Conservation (phyloP, 2,113 vertebrate genomes). For the Carlito syrichta region DNA sequence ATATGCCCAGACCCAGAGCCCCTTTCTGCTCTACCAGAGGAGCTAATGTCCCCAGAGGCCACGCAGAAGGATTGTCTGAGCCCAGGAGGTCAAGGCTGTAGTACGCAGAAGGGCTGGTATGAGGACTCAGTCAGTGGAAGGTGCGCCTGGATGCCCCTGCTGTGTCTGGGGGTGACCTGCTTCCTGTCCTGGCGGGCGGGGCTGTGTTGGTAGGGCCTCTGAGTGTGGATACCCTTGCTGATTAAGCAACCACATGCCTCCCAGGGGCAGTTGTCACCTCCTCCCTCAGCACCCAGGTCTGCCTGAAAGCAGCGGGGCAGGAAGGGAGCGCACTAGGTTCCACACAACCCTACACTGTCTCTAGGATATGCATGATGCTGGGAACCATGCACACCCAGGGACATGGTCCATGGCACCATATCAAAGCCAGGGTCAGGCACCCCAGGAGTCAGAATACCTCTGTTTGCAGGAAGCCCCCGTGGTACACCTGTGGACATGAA, state of each 20-base stretch:
- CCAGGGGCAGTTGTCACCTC: too few relatives aligned
- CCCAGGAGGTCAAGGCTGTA: too few relatives aligned
- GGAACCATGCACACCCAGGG: too few relatives aligned
- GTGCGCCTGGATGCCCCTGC: neutral
- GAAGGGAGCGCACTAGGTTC: neutral
- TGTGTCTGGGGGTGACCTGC: neutral
- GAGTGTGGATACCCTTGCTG: neutral
- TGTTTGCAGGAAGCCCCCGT: neutral
- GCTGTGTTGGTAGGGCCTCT: neutral
- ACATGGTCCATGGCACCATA: neutral
- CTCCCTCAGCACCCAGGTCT: neutral
- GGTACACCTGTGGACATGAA: neutral
- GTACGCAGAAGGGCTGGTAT: too few relatives aligned
- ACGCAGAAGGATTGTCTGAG: too few relatives aligned
- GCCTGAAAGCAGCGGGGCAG: neutral
- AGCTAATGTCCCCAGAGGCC: neutral
- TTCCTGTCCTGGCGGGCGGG: neutral
- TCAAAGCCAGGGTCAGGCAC: neutral
- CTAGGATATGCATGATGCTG: neutral
- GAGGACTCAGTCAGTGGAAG: too few relatives aligned
- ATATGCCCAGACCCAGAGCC: neutral
- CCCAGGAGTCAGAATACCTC: neutral
- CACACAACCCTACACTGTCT: neutral
- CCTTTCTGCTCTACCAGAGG: neutral
- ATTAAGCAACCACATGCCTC: neutral